These are phyloP conservation scores for Tachuris rubrigastra DNA, from an alignment of 2,113 vertebrate species.

Conservation along the genomic window DNA sequence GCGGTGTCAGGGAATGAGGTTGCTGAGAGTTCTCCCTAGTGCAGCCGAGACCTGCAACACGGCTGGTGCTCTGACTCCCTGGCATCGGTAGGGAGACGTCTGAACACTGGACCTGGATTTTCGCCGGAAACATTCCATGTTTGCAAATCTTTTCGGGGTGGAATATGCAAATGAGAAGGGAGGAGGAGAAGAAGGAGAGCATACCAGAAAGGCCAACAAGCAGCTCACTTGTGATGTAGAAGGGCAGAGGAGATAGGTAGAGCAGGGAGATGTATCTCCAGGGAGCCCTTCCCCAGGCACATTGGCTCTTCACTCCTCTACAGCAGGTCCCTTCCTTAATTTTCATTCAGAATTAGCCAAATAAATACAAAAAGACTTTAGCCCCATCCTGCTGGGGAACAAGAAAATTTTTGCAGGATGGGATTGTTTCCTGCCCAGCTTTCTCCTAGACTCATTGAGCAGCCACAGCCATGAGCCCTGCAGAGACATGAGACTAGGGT, in stretches of 20 bases:
- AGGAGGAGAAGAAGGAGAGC: background rate
- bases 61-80: background rate
- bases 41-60: background rate
- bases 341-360: background rate
- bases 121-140: background rate
- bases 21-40: background rate
- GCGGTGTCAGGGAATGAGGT: conserved; percentile 43
- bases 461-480: background rate
- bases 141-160: background rate
- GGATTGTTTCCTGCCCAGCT: background rate
- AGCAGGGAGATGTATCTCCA: background rate
- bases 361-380: background rate
- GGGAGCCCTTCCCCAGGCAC: background rate
- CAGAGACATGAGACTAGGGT: background rate
- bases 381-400: background rate
- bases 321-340: background rate
- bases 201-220: background rate
- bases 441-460: background rate
- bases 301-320: background rate
- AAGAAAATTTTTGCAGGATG: background rate
- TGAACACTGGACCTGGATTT: background rate
- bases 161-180: background rate
- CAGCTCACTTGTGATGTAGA: background rate
- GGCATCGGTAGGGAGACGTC: rapidly evolving
- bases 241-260: background rate